Evolutionary conservation across 2,888 invertebrate genomes (phyloP).

Genomic region (Galerucella nymphaeae): DNA sequence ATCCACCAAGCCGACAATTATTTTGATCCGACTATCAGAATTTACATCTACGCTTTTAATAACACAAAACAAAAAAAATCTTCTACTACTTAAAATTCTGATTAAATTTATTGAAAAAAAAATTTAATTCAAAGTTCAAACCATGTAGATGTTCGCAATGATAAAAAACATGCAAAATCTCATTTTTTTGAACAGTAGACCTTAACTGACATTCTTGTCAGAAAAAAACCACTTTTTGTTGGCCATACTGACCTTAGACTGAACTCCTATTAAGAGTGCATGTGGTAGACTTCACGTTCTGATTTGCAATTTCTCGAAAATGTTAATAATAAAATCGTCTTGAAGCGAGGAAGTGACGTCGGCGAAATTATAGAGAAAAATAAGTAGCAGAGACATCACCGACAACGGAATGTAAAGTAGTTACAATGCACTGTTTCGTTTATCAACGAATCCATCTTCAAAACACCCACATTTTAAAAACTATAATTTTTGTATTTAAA

Average conservation of each 20-base stretch:
- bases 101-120: no score
- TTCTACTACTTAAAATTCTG: no score
- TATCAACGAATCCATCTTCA: slow-evolving; percentile 47
- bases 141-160: no score
- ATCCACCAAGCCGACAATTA: slow-evolving; percentile 29
- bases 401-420: slow-evolving; percentile 52
- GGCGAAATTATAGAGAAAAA: slow-evolving; percentile 46
- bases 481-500: slow-evolving; percentile 49
- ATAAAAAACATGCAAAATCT: no score
- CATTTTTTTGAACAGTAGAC: no score
- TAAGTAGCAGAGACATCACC: slow-evolving; percentile 42
- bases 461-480: slow-evolving; percentile 51
- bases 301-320: not conserved
- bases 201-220: no score
- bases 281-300: not conserved
- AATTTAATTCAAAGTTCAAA: no score
- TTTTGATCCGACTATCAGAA: slow-evolving; percentile 14
- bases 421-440: slow-evolving; percentile 53
- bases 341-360: slow-evolving; percentile 47
- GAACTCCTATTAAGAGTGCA: no score
- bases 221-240: no score
- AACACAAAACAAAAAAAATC: not conserved
- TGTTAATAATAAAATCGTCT: not conserved
- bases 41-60: slow-evolving; percentile 6
- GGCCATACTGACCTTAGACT: no score